Conservation (phyloP, 2,888 invertebrate species). For the Gastrophysa polygoni region DNA sequence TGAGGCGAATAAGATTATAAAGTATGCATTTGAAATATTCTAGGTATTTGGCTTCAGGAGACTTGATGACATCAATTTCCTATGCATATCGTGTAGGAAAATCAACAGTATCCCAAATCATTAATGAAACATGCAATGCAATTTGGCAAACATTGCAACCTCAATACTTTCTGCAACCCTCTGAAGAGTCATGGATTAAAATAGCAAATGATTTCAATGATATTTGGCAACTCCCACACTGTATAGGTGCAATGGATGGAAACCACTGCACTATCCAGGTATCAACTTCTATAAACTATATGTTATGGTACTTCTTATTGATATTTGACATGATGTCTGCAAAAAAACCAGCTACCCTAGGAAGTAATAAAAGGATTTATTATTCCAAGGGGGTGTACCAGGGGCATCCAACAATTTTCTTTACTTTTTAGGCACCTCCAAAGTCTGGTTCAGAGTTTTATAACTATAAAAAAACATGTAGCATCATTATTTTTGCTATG, state of each 20-base stretch:
- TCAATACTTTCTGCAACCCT: conserved; percentile 30
- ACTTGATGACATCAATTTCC: conserved; percentile 20
- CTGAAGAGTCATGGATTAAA: conserved; percentile 39
- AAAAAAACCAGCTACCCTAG: no score
- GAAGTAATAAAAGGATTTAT: no score
- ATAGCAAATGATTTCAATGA: conserved; percentile 40
- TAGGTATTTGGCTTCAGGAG: conserved; percentile 29
- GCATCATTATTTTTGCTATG: conserved; percentile 46
- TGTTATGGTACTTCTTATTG: no score
- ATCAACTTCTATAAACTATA: no score
- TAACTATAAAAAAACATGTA: conserved; percentile 48
- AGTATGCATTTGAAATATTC: no score
- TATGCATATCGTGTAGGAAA: conserved; percentile 31
- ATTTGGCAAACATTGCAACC: conserved; percentile 41
- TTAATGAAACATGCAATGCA: conserved; percentile 39
- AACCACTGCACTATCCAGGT: conserved; percentile 39
- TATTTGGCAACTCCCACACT: conserved; percentile 39
- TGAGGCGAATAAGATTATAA: no score
- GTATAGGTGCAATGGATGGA: conserved; percentile 46
- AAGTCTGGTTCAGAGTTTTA: conserved; percentile 43
- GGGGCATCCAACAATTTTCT: neutral
- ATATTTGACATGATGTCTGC: neutral
- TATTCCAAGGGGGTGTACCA: no score
- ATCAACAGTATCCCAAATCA: conserved; percentile 42
- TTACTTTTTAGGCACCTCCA: conserved; percentile 37